phyloP scores from a whole-genome alignment of 2,888 invertebrate genomes.

The Troides oblongomaculatus region DNA sequence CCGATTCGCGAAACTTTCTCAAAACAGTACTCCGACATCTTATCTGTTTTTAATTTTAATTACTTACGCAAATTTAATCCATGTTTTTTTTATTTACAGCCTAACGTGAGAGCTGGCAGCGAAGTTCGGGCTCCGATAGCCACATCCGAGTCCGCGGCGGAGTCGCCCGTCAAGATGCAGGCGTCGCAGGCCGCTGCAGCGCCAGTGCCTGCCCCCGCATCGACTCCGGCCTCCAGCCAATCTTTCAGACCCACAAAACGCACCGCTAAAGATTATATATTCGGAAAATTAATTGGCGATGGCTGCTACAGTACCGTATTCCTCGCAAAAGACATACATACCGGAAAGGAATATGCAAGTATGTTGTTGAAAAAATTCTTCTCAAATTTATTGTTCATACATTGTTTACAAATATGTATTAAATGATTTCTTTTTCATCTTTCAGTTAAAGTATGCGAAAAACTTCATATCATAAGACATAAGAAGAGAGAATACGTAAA shows the following conservation, averaged over 20 bases:
- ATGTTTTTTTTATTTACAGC: constrained; percentile 60
- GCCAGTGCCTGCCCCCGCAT: constrained; percentile 60
- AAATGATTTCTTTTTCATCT: background rate
- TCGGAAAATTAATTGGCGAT: constrained; percentile 97
- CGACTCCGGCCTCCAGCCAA: constrained; percentile 69
- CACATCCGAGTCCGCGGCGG: constrained; percentile 73
- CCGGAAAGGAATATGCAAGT: constrained; percentile 96
- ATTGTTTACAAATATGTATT: background rate
- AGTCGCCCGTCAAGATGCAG: constrained; percentile 76
- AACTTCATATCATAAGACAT: constrained; percentile 94
- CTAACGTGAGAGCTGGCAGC: constrained; percentile 63
- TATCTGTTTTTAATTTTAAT: background rate
- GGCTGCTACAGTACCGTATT: constrained; percentile 98
- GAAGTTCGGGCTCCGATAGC: constrained; percentile 78
- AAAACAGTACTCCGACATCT: background rate
- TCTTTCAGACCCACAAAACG: constrained; percentile 80
- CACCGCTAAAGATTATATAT: constrained; percentile 93
- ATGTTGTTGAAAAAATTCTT: constrained; percentile 65
- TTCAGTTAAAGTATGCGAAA: constrained; percentile 98
- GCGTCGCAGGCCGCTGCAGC: constrained; percentile 70
- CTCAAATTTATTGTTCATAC: background rate
- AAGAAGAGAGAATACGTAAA: constrained; percentile 95
- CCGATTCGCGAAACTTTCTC: constrained; percentile 21
- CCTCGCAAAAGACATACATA: constrained; percentile 94
- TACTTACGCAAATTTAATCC: background rate